Percentiles rank a stretch among this genome's conserved stretches.
These are phyloP conservation scores for Nebria salina DNA, from an alignment of 2,888 invertebrate genomes.

Conservation along the genomic window DNA sequence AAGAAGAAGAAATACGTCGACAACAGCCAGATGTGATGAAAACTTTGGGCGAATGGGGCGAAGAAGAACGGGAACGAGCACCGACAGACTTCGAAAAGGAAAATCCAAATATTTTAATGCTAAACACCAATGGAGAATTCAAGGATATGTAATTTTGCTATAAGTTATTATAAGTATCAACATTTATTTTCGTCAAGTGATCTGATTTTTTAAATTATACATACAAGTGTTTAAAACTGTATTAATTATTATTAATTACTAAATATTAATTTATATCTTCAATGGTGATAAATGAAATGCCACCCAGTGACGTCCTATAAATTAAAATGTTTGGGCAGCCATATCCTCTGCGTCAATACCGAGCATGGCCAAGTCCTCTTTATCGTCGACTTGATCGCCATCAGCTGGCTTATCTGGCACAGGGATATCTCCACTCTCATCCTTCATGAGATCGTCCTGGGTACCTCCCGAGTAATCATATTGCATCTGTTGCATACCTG, in stretches of 20 bases:
- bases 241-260: neutral
- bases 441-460: constrained; percentile 51
- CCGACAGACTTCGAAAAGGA: constrained; percentile 82
- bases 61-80: constrained; percentile 74
- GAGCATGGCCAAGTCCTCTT: constrained; percentile 83
- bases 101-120: constrained; percentile 80
- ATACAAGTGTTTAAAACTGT: neutral
- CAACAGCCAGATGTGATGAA: constrained; percentile 78
- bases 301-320: neutral
- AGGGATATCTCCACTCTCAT: constrained; percentile 20
- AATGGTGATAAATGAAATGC: neutral
- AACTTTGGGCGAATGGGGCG: constrained; percentile 78
- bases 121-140: constrained; percentile 79
- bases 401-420: constrained; percentile 37
- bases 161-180: neutral
- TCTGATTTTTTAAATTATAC: neutral
- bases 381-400: constrained; percentile 63
- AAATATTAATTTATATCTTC: neutral
- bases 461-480: constrained; percentile 54
- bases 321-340: constrained; percentile 66
- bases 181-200: constrained; percentile 2
- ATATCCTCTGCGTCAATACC: constrained; percentile 87
- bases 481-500: constrained; percentile 50
- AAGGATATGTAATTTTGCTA: constrained; percentile 71
- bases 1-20: constrained; percentile 75